These are phyloP conservation scores for Troides oblongomaculatus DNA, from an alignment of 2,888 invertebrate species.

Conservation along the genomic window DNA sequence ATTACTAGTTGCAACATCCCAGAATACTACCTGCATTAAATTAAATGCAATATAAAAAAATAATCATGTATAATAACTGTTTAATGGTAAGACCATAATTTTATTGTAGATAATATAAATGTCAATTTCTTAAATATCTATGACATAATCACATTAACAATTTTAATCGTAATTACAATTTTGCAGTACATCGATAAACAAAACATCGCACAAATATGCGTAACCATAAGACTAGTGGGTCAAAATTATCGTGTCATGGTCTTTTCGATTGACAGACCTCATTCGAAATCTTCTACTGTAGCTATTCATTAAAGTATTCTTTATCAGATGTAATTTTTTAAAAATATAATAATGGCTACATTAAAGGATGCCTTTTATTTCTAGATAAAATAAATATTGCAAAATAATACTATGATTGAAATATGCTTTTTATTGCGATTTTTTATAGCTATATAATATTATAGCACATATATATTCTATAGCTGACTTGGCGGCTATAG, in stretches of 20 bases:
- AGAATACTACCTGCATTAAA: neutral
- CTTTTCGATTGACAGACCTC: constrained; percentile 18
- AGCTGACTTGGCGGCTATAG: neutral
- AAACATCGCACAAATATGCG: neutral
- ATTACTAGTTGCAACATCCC: neutral
- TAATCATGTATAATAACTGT: neutral
- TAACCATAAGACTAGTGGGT: constrained; percentile 7
- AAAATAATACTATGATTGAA: neutral
- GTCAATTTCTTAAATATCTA: neutral
- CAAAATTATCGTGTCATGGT: constrained; percentile 21
- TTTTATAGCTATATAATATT: neutral
- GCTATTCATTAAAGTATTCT: neutral
- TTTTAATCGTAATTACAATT: neutral
- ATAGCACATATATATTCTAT: constrained; percentile 4
- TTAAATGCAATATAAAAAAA: neutral
- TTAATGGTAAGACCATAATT: neutral
- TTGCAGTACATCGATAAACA: neutral
- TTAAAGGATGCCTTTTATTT: neutral
- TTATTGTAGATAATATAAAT: neutral
- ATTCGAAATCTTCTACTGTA: constrained; percentile 11
- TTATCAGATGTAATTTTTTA: neutral
- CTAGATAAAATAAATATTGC: neutral
- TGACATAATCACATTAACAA: neutral
- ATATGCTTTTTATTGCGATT: neutral
- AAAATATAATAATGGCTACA: neutral